A percentile compares a stretch with the other conserved stretches of the same genome.
Evolutionary conservation across 1,140 invertebrate species (phyloP).

Genomic region (Grapholita molesta): DNA sequence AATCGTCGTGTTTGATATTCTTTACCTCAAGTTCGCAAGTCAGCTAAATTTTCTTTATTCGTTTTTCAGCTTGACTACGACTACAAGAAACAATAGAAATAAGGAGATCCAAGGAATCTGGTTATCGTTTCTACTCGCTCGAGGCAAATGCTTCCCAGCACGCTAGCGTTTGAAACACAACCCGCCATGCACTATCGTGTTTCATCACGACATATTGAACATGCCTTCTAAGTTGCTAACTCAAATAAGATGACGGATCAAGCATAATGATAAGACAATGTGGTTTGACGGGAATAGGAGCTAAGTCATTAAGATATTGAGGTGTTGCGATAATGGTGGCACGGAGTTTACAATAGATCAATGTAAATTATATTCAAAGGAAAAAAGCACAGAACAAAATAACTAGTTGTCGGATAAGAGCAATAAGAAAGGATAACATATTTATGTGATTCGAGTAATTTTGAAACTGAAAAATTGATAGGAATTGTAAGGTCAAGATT

Average conservation of each 20-base stretch:
- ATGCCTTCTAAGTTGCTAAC: slow-evolving; percentile 26
- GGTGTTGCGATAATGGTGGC: neutral
- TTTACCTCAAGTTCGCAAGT: too few species aligned
- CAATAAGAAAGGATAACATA: neutral
- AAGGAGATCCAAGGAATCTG: too few species aligned
- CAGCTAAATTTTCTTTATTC: too few species aligned
- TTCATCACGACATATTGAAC: slow-evolving; percentile 61
- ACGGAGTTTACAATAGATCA: neutral
- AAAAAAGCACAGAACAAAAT: neutral
- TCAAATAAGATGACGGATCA: slow-evolving; percentile 41
- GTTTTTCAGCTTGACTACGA: too few species aligned
- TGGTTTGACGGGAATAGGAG: neutral
- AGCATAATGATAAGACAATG: slow-evolving; percentile 26
- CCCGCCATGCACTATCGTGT: slow-evolving; percentile 43
- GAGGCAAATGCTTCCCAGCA: neutral
- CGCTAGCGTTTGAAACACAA: neutral
- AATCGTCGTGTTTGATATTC: too few species aligned
- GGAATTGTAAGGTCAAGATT: too few species aligned
- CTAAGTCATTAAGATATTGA: neutral
- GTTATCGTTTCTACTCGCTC: too few species aligned
- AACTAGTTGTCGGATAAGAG: neutral
- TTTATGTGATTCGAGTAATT: too few species aligned
- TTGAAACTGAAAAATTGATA: too few species aligned
- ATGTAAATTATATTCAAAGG: too few species aligned
- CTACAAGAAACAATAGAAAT: too few species aligned